These are phyloP conservation scores for Gryon sp. DNA, from an alignment of 1,140 invertebrate species.

Conservation along the genomic window DNA sequence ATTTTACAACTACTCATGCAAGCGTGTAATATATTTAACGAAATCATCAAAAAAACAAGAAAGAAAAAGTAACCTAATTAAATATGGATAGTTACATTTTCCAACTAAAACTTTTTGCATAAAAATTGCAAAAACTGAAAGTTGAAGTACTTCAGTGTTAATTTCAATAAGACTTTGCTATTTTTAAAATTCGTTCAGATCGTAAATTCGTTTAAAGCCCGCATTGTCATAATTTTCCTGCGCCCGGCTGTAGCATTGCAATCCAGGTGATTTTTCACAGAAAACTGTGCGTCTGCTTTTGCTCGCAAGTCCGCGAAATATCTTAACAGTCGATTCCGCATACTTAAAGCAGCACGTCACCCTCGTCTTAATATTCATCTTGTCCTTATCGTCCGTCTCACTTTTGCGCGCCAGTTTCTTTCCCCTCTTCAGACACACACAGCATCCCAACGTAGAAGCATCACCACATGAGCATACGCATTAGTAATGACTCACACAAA, in stretches of 20 bases:
- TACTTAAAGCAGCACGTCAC: conserved; percentile 66
- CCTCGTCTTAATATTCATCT: conserved; percentile 54
- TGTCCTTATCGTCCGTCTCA: conserved; percentile 20
- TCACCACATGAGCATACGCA: conserved; percentile 63
- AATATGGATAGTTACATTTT: too few relatives aligned
- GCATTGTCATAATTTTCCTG: background rate
- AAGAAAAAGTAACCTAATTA: background rate
- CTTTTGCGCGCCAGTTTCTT: conserved; percentile 6
- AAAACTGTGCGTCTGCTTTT: conserved; percentile 36
- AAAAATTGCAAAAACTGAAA: too few relatives aligned
- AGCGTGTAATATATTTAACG: too few relatives aligned
- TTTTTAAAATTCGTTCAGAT: too few relatives aligned
- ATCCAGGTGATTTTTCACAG: conserved; percentile 4
- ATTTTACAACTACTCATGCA: too few relatives aligned
- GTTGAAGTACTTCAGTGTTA: too few relatives aligned
- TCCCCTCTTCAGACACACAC: conserved; percentile 42
- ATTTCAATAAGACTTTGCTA: too few relatives aligned
- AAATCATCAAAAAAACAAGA: background rate
- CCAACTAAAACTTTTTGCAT: too few relatives aligned
- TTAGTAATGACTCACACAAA: conserved; percentile 58
- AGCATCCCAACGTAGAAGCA: too few relatives aligned
- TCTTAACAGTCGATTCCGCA: conserved; percentile 66
- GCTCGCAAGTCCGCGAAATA: conserved; percentile 53
- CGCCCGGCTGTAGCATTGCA: background rate
- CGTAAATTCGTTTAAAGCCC: too few relatives aligned